These are phyloP conservation scores for Leiothrix lutea DNA, from an alignment of 2,113 vertebrate genomes.

Conservation along the genomic window DNA sequence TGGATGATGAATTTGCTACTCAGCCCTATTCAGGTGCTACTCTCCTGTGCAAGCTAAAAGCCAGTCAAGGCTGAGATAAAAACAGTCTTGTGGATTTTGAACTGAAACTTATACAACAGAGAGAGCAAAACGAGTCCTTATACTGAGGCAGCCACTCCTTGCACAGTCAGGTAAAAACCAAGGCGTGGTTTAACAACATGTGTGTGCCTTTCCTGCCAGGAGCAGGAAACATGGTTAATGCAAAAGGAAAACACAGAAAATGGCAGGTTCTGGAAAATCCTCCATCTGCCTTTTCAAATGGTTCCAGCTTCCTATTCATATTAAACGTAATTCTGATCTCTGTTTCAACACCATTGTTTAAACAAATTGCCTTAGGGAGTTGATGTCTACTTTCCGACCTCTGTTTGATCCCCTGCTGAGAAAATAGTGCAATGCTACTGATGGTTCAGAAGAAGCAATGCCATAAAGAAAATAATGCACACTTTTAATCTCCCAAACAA, in stretches of 20 bases:
- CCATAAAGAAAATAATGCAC: neutral
- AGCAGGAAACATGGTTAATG: conserved; percentile 30
- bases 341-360: conserved; percentile 23
- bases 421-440: neutral
- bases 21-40: neutral
- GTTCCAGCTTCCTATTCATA: conserved; percentile 65
- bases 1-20: neutral
- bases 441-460: neutral
- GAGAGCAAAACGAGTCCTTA: neutral
- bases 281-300: conserved; percentile 60
- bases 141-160: neutral
- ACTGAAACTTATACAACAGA: neutral
- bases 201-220: neutral
- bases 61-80: neutral
- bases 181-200: neutral
- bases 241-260: neutral
- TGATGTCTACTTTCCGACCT: conserved; percentile 9
- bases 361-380: conserved; percentile 57
- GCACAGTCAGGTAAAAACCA: neutral
- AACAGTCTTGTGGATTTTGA: neutral
- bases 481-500: neutral
- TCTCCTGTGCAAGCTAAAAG: neutral
- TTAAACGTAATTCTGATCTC: conserved; percentile 55
- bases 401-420: neutral
- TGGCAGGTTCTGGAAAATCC: neutral